Evolutionary conservation across 2,888 invertebrate species (phyloP).

Genomic region (Auanema freiburgensis): DNA sequence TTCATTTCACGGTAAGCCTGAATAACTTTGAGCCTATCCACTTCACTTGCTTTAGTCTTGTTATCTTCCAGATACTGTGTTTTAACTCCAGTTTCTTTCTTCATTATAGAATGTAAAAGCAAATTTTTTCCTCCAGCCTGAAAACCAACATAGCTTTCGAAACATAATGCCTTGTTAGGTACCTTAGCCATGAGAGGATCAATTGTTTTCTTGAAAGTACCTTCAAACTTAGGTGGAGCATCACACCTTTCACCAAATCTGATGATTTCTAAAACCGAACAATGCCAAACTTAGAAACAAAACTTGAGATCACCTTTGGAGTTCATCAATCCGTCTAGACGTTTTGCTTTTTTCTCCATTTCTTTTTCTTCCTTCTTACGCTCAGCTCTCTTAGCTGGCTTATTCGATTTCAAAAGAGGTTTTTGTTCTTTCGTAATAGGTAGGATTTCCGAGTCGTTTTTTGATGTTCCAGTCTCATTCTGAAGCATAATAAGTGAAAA

Average conservation of each 20-base stretch:
- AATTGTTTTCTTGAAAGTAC: conserved; percentile 37
- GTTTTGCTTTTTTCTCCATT: conserved; percentile 19
- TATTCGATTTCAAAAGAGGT: background rate
- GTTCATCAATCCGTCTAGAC: conserved; percentile 14
- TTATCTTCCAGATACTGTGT: conserved; percentile 28
- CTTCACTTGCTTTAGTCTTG: conserved; percentile 22
- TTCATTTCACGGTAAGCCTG: conserved; percentile 51
- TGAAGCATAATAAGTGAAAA: too few species aligned
- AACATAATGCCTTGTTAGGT: background rate
- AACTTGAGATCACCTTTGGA: conserved; percentile 10
- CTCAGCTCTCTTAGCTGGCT: conserved; percentile 14
- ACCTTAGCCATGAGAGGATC: conserved; percentile 46
- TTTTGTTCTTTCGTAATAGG: background rate
- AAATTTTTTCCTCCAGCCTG: conserved; percentile 53
- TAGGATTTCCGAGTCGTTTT: background rate
- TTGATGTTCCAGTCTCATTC: too few species aligned
- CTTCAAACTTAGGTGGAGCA: conserved; percentile 51
- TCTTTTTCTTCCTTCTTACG: conserved; percentile 17
- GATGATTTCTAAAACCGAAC: conserved; percentile 48
- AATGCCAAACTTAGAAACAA: background rate
- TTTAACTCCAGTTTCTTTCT: conserved; percentile 23
- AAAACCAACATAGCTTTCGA: background rate
- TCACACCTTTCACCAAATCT: conserved; percentile 57
- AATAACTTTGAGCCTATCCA: conserved; percentile 48
- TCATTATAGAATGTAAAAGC: conserved; percentile 45